phyloP scores from a whole-genome alignment of 2,113 vertebrate genomes.

The Pelodiscus sinensis region DNA sequence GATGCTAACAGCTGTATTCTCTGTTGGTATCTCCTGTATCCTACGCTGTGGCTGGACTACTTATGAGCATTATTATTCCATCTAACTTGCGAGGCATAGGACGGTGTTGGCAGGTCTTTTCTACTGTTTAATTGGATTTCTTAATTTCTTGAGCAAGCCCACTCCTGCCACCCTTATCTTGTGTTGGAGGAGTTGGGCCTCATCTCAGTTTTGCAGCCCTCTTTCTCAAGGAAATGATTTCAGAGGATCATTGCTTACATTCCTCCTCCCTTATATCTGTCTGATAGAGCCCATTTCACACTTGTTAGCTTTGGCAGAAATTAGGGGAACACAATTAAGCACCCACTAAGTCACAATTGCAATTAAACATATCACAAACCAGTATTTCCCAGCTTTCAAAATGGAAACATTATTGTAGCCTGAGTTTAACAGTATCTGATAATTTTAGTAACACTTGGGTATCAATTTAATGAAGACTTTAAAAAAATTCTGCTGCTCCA shows the following conservation, averaged over 20 bases:
- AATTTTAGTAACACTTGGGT: not conserved
- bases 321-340: not conserved
- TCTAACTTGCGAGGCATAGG: not conserved
- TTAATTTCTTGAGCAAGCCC: accelerated
- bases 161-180: accelerated
- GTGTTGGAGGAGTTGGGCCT: not conserved
- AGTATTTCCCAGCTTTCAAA: not conserved
- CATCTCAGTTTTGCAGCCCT: not conserved
- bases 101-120: accelerated
- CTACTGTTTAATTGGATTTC: not conserved
- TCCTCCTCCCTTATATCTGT: not conserved
- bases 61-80: accelerated
- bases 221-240: accelerated
- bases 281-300: not conserved
- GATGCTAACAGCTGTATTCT: accelerated
- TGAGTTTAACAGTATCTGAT: not conserved
- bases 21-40: not conserved
- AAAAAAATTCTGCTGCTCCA: not conserved
- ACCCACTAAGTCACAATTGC: accelerated
- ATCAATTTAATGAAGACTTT: not conserved
- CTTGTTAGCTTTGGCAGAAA: not conserved
- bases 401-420: accelerated
- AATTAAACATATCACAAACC: not conserved
- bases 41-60: accelerated
- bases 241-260: not conserved